A percentile compares a stretch with the other conserved stretches of the same genome.
Evolutionary conservation across 2,888 invertebrate species (phyloP).

Genomic region (Notocelia uddmanniana): DNA sequence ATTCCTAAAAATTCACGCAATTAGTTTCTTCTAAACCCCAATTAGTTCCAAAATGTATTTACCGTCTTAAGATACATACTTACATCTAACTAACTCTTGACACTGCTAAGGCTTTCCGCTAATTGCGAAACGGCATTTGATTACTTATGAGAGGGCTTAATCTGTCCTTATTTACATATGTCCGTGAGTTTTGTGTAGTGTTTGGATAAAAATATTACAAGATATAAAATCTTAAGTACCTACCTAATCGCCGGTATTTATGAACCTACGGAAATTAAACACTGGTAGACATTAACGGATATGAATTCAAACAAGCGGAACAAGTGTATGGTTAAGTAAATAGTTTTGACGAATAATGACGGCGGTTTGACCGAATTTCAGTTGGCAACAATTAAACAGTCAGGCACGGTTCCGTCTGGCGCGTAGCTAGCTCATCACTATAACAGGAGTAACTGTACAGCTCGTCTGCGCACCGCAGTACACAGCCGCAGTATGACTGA

Average conservation of each 20-base stretch:
- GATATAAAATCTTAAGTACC: constrained; percentile 8
- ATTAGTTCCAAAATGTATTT: constrained; percentile 1
- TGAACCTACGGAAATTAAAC: no score
- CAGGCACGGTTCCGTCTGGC: constrained; percentile 57
- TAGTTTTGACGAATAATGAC: constrained; percentile 45
- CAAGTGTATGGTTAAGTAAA: constrained; percentile 17
- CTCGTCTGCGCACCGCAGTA: constrained; percentile 21
- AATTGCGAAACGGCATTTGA: constrained; percentile 16
- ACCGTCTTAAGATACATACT: no score
- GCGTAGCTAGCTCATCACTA: constrained; percentile 63
- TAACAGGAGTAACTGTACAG: constrained; percentile 56
- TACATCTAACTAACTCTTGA: not conserved
- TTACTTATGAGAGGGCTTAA: not conserved
- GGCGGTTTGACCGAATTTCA: constrained; percentile 52
- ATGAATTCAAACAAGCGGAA: not conserved
- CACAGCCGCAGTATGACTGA: constrained; percentile 1
- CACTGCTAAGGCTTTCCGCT: constrained; percentile 7
- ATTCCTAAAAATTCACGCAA: not conserved
- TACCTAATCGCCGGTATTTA: not conserved
- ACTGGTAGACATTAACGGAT: not conserved
- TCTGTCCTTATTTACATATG: not conserved
- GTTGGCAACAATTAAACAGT: constrained; percentile 32
- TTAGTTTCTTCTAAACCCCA: not conserved
- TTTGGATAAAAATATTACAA: constrained; percentile 2
- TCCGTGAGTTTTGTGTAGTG: not conserved